Conservation (phyloP, 2,888 invertebrate species). For the Timema podura region DNA sequence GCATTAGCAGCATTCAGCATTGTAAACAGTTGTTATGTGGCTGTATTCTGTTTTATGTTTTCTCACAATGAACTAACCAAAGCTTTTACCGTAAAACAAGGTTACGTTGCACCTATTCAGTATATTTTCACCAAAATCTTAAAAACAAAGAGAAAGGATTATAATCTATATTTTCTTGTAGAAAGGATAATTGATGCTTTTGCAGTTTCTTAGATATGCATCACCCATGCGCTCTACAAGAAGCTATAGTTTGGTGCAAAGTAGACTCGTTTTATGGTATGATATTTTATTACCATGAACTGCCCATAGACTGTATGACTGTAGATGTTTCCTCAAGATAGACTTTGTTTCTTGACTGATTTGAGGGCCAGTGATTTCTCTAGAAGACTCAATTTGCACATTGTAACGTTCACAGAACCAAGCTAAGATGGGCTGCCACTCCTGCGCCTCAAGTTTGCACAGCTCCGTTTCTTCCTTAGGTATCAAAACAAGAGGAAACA, state of each 20-base stretch:
- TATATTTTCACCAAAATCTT: no score
- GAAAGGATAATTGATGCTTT: slow-evolving; percentile 13
- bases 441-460: slow-evolving; percentile 65
- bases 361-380: slow-evolving; percentile 64
- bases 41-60: no score
- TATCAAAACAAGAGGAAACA: no score
- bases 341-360: slow-evolving; percentile 63
- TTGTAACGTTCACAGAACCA: slow-evolving; percentile 84
- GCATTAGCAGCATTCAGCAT: no score
- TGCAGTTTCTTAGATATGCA: slow-evolving; percentile 6
- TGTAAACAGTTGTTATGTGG: no score
- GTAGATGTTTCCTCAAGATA: slow-evolving; percentile 67
- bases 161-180: background rate
- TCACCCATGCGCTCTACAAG: background rate
- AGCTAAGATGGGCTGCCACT: slow-evolving; percentile 86
- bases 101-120: no score
- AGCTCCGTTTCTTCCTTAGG: slow-evolving; percentile 72
- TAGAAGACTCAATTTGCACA: slow-evolving; percentile 66
- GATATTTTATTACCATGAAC: slow-evolving; percentile 62
- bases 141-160: background rate
- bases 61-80: no score
- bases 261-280: slow-evolving; percentile 24
- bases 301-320: slow-evolving; percentile 77
- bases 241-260: background rate
- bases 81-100: no score